Base-by-base conservation (phyloP, 2,888 invertebrate genomes). In the Melanophora roralis region DNA sequence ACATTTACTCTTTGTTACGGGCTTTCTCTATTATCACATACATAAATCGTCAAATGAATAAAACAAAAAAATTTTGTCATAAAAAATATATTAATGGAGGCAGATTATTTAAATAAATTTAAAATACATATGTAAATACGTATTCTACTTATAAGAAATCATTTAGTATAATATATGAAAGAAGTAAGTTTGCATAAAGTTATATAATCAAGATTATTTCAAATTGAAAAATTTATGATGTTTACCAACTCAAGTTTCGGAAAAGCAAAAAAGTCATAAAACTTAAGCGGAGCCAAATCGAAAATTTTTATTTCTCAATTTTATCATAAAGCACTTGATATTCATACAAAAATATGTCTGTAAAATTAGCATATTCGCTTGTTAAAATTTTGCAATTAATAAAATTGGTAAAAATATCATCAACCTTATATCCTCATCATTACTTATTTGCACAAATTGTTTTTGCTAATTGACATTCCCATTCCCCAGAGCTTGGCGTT, bases 31-130 rank as follows among this genome's bases (percentile, higher is more conserved):
- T 72, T 55, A 73, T 62, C 60, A 78, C 73, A n/a, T 78, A 68
- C 73, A 78, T 78, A 78, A 78, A 78, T 78, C 78, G 68, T 62
- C 45, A 72, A 72, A 72, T 78, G n/a, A n/a, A 59, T 60, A 65
- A 57, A 65, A 67, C 47, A 59, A 43, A 27, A 27, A 6, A n/a
- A 21, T 72, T 72, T 68, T 65, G 47, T 65, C 64, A 60, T 55
- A 65, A 77, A 77, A 51, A 77, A 55, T 19, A 69, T 49, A 64
- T 76, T 64, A 71, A 49, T 76, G 57, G 71, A 69, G 47, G 34
- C 51, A 43, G 65, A 57, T 59, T 71, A 65, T 23, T 27, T 64
- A 71, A 71, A 71, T 36, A 64, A 65, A 43, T 71, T 47, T n/a
- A 21, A 43, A 14, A 19, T 59, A 40, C 45, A n/a, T 27, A 55